Evolutionary conservation across 2,888 invertebrate genomes (phyloP).

Genomic region (Brachyptera risi): DNA sequence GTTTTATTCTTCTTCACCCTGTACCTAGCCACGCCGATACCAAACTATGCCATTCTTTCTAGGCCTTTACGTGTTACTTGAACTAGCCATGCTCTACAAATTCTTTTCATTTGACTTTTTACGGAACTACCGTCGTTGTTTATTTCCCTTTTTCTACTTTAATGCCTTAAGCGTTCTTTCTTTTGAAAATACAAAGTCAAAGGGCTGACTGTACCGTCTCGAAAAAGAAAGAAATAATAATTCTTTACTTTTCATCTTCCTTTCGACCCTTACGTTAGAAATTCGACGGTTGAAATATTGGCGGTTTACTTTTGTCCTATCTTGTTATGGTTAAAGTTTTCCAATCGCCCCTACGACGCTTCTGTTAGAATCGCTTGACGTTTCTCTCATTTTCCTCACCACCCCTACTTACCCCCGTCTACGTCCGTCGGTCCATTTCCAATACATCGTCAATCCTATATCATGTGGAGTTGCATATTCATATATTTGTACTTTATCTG

Average conservation of each 20-base stretch:
- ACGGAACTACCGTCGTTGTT: conserved; percentile 18
- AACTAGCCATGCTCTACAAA: background rate
- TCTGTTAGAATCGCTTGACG: background rate
- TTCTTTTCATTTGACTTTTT: conserved; percentile 21
- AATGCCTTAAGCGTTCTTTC: conserved; percentile 15
- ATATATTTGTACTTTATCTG: background rate
- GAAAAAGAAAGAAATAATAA: conserved; percentile 16
- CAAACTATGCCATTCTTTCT: background rate
- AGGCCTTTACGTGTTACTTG: background rate
- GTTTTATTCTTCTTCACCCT: background rate
- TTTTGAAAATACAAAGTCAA: conserved; percentile 16
- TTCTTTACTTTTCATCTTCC: conserved; percentile 15
- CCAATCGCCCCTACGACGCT: background rate
- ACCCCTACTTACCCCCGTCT: background rate
- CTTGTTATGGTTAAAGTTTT: conserved; percentile 10
- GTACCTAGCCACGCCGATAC: background rate
- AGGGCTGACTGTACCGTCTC: conserved; percentile 1
- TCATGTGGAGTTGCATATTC: conserved; percentile 7
- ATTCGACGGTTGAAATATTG: conserved; percentile 7
- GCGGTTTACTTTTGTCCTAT: conserved; percentile 10
- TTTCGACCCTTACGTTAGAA: conserved; percentile 6
- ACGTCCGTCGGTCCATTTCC: no score
- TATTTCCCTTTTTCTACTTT: conserved; percentile 14
- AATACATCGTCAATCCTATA: background rate
- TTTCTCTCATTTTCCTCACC: no score